A percentile compares a stretch with the other conserved stretches of the same genome.
phyloP scores from a whole-genome alignment of 2,797 vertebrate genomes.

The Vespertilio murinus region DNA sequence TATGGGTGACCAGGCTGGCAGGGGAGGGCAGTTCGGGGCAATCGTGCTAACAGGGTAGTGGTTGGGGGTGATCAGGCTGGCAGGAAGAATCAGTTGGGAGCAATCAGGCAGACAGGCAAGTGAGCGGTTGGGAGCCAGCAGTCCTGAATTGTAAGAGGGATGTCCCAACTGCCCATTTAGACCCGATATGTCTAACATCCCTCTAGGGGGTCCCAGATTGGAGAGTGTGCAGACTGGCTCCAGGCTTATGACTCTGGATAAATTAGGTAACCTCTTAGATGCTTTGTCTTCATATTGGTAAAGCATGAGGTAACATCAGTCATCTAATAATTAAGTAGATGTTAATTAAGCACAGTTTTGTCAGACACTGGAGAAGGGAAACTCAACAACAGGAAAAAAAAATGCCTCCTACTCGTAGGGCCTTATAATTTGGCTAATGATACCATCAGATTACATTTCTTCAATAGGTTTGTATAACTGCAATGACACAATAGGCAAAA shows the following conservation, averaged over 20 bases:
- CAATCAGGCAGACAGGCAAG: too few species aligned
- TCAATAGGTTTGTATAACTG: background rate
- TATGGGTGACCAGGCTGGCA: too few species aligned
- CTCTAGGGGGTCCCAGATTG: too few species aligned
- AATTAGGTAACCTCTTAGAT: background rate
- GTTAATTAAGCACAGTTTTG: background rate
- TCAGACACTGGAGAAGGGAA: background rate
- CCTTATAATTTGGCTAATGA: background rate
- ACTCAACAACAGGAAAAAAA: background rate
- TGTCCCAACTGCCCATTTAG: too few species aligned
- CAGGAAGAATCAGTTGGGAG: too few species aligned
- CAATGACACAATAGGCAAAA: background rate
- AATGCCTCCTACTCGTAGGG: background rate
- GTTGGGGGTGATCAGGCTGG: too few species aligned
- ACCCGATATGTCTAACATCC: too few species aligned
- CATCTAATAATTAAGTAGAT: background rate
- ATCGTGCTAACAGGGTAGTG: too few species aligned
- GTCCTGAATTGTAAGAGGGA: too few species aligned
- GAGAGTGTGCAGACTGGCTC: background rate
- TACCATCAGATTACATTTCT: background rate
- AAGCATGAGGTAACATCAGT: background rate
- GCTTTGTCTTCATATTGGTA: background rate
- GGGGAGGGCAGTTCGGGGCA: too few species aligned
- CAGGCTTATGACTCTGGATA: background rate
- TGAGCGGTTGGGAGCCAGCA: too few species aligned